Evolutionary conservation across 2,113 vertebrate genomes (phyloP).

Genomic region (Aldabrachelys gigantea): DNA sequence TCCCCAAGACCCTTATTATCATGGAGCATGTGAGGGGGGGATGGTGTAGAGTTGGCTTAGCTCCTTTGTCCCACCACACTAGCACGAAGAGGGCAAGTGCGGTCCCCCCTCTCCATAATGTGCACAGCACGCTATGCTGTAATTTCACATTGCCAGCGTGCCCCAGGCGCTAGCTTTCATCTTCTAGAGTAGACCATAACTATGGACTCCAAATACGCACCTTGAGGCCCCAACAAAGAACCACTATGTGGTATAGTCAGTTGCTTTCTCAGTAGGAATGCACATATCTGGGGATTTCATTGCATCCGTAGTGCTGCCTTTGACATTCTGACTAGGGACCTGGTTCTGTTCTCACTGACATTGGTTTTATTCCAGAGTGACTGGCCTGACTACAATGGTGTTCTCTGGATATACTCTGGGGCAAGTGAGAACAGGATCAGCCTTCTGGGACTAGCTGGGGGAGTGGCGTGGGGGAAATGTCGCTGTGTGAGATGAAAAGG

Average conservation of each 20-base stretch:
- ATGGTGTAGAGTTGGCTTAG: background rate
- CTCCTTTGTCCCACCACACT: background rate
- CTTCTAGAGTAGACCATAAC: background rate
- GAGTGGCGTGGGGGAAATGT: rapidly evolving
- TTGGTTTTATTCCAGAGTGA: rapidly evolving
- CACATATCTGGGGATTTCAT: background rate
- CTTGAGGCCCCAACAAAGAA: background rate
- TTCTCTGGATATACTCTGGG: background rate
- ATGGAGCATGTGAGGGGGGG: background rate
- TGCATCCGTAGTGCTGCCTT: background rate
- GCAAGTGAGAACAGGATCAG: background rate
- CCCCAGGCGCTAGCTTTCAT: background rate
- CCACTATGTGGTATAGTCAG: background rate
- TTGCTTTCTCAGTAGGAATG: background rate
- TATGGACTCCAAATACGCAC: background rate
- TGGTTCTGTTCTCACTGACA: background rate
- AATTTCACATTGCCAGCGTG: background rate
- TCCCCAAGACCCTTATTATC: background rate
- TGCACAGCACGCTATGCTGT: background rate
- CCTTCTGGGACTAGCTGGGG: rapidly evolving
- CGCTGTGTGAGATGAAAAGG: slow-evolving; percentile 33
- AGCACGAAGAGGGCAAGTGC: background rate
- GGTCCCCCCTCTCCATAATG: background rate
- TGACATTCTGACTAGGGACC: background rate
- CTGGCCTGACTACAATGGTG: rapidly evolving